Evolutionary conservation across 2,797 vertebrate genomes (phyloP).

Genomic region (Vespertilio murinus): DNA sequence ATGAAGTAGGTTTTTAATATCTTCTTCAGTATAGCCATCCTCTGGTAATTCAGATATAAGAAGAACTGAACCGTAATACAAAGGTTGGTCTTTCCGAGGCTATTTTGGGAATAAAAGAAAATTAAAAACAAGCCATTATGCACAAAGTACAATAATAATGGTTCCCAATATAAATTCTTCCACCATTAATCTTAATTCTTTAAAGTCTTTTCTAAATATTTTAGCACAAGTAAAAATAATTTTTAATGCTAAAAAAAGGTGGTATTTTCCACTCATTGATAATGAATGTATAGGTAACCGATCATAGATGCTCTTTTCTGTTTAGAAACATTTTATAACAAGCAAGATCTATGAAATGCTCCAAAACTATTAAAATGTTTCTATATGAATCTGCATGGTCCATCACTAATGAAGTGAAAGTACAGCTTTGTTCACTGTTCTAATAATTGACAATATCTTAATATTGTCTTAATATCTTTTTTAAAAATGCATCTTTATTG

Average conservation of each 20-base stretch:
- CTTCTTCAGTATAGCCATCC: conserved; percentile 83
- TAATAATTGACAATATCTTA: not conserved
- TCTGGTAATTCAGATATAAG: conserved; percentile 84
- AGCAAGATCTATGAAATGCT: not conserved
- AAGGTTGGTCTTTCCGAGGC: conserved; percentile 79
- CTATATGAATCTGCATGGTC: not conserved
- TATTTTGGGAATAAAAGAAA: conserved; percentile 57
- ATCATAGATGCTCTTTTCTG: not conserved
- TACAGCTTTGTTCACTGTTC: not conserved
- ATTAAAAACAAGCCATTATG: conserved; percentile 40
- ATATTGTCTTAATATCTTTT: not conserved
- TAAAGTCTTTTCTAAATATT: conserved; percentile 40
- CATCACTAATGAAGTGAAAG: not conserved
- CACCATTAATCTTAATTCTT: not conserved
- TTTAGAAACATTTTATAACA: not conserved
- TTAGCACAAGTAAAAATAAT: not conserved
- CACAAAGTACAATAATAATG: conserved; percentile 6
- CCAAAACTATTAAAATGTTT: not conserved
- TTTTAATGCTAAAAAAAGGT: not conserved
- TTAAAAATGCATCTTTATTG: not conserved
- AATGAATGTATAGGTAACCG: not conserved
- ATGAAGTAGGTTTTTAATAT: conserved; percentile 86
- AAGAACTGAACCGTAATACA: conserved; percentile 80
- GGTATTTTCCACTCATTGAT: not conserved
- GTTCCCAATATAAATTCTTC: conserved; percentile 37